Base-by-base conservation (phyloP, 2,113 vertebrate species). In the Muntiacus reevesi region DNA sequence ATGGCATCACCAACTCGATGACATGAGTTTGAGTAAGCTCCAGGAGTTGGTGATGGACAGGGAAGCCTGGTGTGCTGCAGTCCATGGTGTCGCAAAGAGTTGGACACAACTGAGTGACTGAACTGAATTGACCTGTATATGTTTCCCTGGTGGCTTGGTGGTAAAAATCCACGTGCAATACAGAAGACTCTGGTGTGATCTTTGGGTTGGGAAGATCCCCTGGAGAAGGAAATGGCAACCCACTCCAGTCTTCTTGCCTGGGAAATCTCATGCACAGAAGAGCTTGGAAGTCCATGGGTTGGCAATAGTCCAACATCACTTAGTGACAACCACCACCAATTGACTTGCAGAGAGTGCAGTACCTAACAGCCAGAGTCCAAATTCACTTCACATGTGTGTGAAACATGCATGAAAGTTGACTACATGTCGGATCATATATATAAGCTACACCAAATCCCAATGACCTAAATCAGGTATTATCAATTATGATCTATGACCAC, bases 291-390 rank as follows among this genome's bases (percentile, higher is more conserved):
- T 40, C 67, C 67, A 71, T 12, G n/a, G n/a, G n/a, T 71, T 71
- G 67, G n/a, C n/a, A 71, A 40, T 23, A 40, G 67, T 71, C 67
- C 0, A 0, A 71, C 10, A 23, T 0, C 0, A 23, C n/a, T 71
- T 71, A 71, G 67, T 23, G n/a, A 71, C 67, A 71, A 40, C 67
- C 67, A 40, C 67, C n/a, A 40, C 67, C 67, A 40, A 23, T 12
- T 71, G 10, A 71, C 67, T 40, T 40, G 67, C 17, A 36, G 7
- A 86, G 36, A 67, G 21, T 23, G 3, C 33, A 57, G 6, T 33
- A 82, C 8, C 23, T 45, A 86, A 74, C 17, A 62, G 79, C 36
- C 21, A 79, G 33, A 95, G 84, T 40, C n/a, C 7, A 60, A 2
- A 30, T 81, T 92, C 28, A 62, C 47, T 95, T 89, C 16, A 87